Base-by-base conservation (phyloP, 1,140 invertebrate species). In the Heliconius hermathena region DNA sequence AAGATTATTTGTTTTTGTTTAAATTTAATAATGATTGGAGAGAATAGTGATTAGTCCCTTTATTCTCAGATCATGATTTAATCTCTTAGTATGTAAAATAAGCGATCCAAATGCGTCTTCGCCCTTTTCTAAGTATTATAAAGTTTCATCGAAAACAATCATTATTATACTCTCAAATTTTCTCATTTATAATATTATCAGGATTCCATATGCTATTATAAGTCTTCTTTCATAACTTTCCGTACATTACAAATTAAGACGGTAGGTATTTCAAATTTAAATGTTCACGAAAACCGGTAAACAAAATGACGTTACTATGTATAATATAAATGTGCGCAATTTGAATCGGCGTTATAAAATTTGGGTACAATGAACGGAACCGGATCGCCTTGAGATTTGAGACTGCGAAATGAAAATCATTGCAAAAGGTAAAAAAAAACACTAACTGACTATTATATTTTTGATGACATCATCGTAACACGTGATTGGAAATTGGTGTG, bases 311-410 rank as follows among this genome's bases (percentile, higher is more conserved):
- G 77, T 78, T 66, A 79, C 60, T 13, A 66, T 16, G 26, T 76
- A 29, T 80, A 46, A 76, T 75, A 81, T 83, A 73, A 79, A 79
- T 78, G 77, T 71, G 71, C 77, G 77, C 77, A 75, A 76, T 76
- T 84, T 74, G 57, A 82, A 85, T 83, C 71, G 71, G 73, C 78
- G 82, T 85, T 84, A 84, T 85, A 84, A 86, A 89, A 79, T 82
- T 83, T 75, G 86, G 85, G 91, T 91, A 90, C 89, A 91, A 89
- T 87, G 91, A 91, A 91, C 91, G 89, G 80, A 84, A 80, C 84
- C 76, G 71, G 88, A 85, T 91, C 80, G 86, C 91, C 91, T 93
- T 93, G 91, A 88, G 77, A 90, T 89, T 66, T 66, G 20, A 66
- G 60, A 66, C 60, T 87, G 81, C 83, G 86, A 84, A 87, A 75